Percentiles rank a stretch among this genome's conserved stretches.
Evolutionary conservation across 2,888 invertebrate genomes (phyloP).

Genomic region (Drosophila tripunctata): DNA sequence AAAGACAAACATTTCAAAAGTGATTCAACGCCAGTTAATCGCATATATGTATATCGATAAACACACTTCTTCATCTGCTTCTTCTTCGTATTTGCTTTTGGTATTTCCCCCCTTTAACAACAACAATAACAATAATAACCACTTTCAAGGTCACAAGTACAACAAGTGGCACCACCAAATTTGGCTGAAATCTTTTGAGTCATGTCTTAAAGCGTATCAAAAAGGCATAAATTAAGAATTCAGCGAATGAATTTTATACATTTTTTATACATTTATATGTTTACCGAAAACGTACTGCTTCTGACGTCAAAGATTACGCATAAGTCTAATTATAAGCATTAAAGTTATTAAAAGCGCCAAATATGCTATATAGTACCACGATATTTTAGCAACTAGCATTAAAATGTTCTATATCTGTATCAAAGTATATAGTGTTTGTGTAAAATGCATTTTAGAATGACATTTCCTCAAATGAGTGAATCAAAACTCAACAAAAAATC

Average conservation of each 20-base stretch:
- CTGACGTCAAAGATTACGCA: constrained; percentile 12
- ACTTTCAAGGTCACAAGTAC: constrained; percentile 25
- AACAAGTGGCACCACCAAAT: constrained; percentile 21
- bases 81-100: neutral
- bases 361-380: neutral
- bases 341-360: neutral
- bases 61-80: too few relatives aligned
- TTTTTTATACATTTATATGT: too few relatives aligned
- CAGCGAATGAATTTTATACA: neutral
- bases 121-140: neutral
- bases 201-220: constrained; percentile 14
- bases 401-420: neutral
- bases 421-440: too few relatives aligned
- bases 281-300: neutral
- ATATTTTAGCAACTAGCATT: neutral
- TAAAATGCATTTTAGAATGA: too few relatives aligned
- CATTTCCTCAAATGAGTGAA: too few relatives aligned
- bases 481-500: too few relatives aligned
- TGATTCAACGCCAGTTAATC: constrained; percentile 24
- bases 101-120: constrained; percentile 6
- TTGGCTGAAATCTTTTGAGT: constrained; percentile 22
- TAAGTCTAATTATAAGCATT: constrained; percentile 3
- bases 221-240: constrained; percentile 15
- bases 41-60: constrained; percentile 25
- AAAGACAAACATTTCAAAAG: constrained; percentile 2